Evolutionary conservation across 2,797 vertebrate genomes (phyloP).

Genomic region (Myoxocephalus aenaeus): DNA sequence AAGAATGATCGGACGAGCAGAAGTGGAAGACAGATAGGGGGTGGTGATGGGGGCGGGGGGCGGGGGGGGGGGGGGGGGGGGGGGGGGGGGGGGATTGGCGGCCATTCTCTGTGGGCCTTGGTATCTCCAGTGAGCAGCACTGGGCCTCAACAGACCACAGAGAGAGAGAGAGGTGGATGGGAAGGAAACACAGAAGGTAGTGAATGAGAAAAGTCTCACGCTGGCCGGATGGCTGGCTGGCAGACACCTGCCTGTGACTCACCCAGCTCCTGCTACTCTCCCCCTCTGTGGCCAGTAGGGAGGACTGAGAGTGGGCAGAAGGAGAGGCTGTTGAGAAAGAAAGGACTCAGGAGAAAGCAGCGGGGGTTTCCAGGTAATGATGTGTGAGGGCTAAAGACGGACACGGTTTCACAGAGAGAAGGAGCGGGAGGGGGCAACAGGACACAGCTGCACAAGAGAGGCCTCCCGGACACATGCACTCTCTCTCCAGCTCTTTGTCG

Average conservation of each 20-base stretch:
- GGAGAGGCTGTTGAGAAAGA: conserved; percentile 52
- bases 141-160: conserved; percentile 49
- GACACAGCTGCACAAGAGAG: conserved; percentile 47
- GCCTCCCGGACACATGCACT: conserved; percentile 21
- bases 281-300: conserved; percentile 36
- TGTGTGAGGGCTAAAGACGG: conserved; percentile 64
- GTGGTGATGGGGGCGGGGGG: too few species aligned
- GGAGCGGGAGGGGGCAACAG: conserved; percentile 47
- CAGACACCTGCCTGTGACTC: conserved; percentile 67
- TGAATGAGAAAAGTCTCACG: conserved; percentile 49
- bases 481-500: conserved; percentile 16
- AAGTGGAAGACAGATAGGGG: conserved; percentile 4
- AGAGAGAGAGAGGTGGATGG: conserved; percentile 23
- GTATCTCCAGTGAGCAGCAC: conserved; percentile 70
- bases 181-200: conserved; percentile 45
- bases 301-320: conserved; percentile 44
- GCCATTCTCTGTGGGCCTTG: conserved; percentile 37
- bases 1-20: not conserved
- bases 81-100: conserved; percentile 6
- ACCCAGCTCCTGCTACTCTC: conserved; percentile 50
- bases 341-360: conserved; percentile 41
- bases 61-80: not conserved
- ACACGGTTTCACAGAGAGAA: conserved; percentile 36
- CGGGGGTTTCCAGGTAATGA: conserved; percentile 70
- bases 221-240: conserved; percentile 53